A percentile compares a stretch with the other conserved stretches of the same genome.
These are phyloP conservation scores for Typhlomys cinereus DNA, from an alignment of 2,113 vertebrate species.

Conservation along the genomic window DNA sequence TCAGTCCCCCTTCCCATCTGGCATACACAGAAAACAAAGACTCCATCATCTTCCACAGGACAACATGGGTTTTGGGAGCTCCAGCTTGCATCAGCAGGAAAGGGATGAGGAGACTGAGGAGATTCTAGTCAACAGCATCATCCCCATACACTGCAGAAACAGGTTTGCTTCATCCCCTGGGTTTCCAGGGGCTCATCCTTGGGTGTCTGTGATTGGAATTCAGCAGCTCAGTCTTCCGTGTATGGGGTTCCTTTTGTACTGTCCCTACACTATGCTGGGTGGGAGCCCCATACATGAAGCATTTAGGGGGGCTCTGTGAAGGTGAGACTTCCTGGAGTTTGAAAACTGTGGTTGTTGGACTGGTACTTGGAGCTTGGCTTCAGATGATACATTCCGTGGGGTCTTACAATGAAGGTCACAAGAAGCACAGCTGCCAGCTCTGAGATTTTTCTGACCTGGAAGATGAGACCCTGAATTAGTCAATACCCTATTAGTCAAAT, in stretches of 20 bases:
- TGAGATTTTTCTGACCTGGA: background rate
- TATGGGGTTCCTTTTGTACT: background rate
- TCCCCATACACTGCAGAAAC: background rate
- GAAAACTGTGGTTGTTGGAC: background rate
- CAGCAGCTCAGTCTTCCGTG: accelerated
- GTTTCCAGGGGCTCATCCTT: background rate
- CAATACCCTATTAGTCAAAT: background rate
- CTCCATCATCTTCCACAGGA: too few species aligned
- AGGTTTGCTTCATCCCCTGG: background rate
- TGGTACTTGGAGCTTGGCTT: background rate
- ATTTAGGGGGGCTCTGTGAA: background rate
- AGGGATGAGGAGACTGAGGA: too few species aligned
- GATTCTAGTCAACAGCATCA: background rate
- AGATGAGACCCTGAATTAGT: background rate
- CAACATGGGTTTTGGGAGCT: background rate
- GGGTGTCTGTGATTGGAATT: too few species aligned
- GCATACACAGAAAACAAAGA: background rate
- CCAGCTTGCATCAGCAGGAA: background rate
- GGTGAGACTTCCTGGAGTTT: background rate
- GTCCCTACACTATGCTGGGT: background rate
- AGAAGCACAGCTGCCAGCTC: background rate
- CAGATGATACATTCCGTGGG: background rate
- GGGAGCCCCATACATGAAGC: background rate
- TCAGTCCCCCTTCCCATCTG: background rate
- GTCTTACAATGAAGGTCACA: background rate